Evolutionary conservation across 1,140 invertebrate genomes (phyloP).

Genomic region (Drosophila orosa): DNA sequence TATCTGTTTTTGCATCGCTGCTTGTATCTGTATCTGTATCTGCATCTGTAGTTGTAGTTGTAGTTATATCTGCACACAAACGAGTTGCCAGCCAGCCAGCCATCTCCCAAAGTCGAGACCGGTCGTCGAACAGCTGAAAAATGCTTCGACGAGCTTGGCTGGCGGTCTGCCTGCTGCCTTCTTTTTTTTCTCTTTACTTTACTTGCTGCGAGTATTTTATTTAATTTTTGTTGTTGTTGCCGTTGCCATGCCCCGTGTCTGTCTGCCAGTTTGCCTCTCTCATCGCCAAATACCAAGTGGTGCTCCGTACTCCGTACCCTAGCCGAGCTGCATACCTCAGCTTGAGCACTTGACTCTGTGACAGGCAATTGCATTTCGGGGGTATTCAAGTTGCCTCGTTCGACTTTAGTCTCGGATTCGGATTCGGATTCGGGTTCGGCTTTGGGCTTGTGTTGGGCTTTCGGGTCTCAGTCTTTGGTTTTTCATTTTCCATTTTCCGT

Average conservation of each 20-base stretch:
- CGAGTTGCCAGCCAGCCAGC: constrained; percentile 35
- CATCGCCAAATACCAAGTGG: constrained; percentile 50
- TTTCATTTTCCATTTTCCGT: constrained; percentile 33
- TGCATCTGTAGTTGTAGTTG: constrained; percentile 11
- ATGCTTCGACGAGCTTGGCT: constrained; percentile 59
- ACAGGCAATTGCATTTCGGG: constrained; percentile 59
- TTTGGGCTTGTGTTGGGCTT: constrained; percentile 4
- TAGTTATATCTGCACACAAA: constrained; percentile 27
- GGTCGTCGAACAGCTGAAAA: constrained; percentile 80
- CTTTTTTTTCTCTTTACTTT: constrained; percentile 24
- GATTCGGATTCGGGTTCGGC: constrained; percentile 20
- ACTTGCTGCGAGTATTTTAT: constrained; percentile 9
- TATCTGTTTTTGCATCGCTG: constrained; percentile 43
- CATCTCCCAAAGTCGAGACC: constrained; percentile 60
- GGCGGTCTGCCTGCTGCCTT: constrained; percentile 43
- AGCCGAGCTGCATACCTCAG: constrained; percentile 48
- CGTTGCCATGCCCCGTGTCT: constrained; percentile 53
- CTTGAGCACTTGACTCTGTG: constrained; percentile 63
- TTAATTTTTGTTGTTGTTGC: constrained; percentile 8
- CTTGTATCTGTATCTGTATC: constrained; percentile 35
- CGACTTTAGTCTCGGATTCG: constrained; percentile 24
- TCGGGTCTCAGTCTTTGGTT: constrained; percentile 28
- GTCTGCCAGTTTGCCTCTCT: constrained; percentile 41
- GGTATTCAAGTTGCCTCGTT: constrained; percentile 35
- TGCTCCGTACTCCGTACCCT: constrained; percentile 41